phyloP scores from a whole-genome alignment of 2,888 invertebrate genomes.

The Chrysotoxum bicinctum region DNA sequence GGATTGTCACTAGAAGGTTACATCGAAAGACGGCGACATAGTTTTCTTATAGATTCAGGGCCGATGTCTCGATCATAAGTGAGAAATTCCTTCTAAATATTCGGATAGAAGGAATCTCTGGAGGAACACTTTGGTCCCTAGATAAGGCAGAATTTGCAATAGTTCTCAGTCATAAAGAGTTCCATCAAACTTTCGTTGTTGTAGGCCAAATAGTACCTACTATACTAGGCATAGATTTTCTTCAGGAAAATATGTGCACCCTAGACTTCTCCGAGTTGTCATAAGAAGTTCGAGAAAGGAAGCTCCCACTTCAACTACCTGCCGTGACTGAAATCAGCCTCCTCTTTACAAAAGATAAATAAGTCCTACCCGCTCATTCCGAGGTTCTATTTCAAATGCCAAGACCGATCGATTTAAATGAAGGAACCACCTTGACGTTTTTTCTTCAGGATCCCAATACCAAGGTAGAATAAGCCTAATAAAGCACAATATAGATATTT shows the following conservation, averaged over 20 bases:
- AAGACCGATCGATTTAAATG: not conserved
- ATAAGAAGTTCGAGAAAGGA: not conserved
- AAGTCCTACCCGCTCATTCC: not conserved
- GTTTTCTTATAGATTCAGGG: not conserved
- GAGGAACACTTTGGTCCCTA: not conserved
- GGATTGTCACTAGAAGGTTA: too few species aligned
- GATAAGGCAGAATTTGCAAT: not conserved
- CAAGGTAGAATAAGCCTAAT: not conserved
- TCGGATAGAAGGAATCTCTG: not conserved
- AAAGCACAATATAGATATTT: slow-evolving; percentile 16
- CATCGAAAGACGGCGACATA: too few species aligned
- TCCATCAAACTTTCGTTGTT: not conserved
- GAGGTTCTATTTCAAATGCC: not conserved
- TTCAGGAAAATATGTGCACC: not conserved
- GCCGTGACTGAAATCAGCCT: not conserved
- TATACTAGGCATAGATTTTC: not conserved
- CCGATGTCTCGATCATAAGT: not conserved
- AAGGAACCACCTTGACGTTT: not conserved
- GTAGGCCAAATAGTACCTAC: not conserved
- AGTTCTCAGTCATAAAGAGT: not conserved
- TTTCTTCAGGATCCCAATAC: not conserved
- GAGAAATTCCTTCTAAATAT: not conserved
- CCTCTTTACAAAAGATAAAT: not conserved
- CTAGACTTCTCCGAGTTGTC: not conserved
- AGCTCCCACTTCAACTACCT: not conserved